Evolutionary conservation across 1,140 invertebrate genomes (phyloP), one percentile per base, ranked within the genome.

Genomic region (Acarapis woodi): DNA sequence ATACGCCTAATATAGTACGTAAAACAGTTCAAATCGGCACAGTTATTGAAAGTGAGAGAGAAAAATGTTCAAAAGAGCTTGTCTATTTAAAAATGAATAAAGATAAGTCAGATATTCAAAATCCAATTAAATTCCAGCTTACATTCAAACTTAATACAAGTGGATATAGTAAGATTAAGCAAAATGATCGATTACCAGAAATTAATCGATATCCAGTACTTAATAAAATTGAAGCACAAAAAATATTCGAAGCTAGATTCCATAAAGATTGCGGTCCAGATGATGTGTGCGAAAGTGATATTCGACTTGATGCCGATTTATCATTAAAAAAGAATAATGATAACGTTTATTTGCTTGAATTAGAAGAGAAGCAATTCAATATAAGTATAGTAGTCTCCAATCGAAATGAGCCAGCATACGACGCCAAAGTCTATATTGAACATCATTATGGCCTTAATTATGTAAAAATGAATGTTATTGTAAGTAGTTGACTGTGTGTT

Each of bases 211-310:
- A 72, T 45, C 80, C 83, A 0, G 82, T 88, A 35, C 55, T 88
- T 10, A 83, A 88, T 55, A 71, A 78, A 44, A 74, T 75, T 42
- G 68, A 74, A 51, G 77, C 79, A 0, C 67, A 67, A 8, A 68
- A 70, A 44, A 58, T 68, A 3, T 85, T 87, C 47, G 63, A 72
- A 48, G 79, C 74, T 2, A 71, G 68, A 18, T 88, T 94, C 58
- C 66, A 80, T 36, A 88, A 87, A 56, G 78, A 90, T 49, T 94
- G 83, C 51, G 83, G 80, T 5, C 57, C 5, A 1, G 78, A 90
- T 51, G 77, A 83, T 47, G 61, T 77, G 18, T 93, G 85, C 52
- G 66, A 78, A 46, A 87, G 79, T 52, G 64, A 83, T 49, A 53
- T 90, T n/a, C 54, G 63, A 38, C 53, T 85, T 0, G 52, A 60